Conservation (phyloP, 2,888 invertebrate genomes). For the Druceiella hillmani region DNA sequence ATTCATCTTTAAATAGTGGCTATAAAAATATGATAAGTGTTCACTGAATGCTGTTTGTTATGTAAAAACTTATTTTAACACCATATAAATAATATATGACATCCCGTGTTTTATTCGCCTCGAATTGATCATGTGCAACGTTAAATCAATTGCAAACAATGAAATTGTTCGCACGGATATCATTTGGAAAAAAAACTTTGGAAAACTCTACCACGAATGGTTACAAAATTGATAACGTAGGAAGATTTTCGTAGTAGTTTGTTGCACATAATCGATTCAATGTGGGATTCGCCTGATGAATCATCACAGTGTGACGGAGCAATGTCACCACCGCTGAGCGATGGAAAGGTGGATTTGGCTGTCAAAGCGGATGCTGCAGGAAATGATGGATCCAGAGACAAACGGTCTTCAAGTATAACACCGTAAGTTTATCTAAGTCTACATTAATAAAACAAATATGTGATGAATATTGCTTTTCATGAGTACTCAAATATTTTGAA, state of each 20-base stretch:
- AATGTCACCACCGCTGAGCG: conserved; percentile 34
- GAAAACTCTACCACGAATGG: conserved; percentile 30
- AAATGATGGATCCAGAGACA: no score
- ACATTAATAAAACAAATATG: no score
- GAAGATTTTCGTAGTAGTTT: conserved; percentile 55
- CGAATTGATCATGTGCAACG: conserved; percentile 57
- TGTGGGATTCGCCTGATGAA: conserved; percentile 56
- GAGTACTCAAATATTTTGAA: no score
- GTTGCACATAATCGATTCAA: conserved; percentile 58
- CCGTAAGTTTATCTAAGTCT: no score
- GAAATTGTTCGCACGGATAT: conserved; percentile 31
- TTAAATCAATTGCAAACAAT: conserved; percentile 27
- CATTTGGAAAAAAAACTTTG: conserved; percentile 30
- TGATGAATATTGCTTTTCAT: no score
- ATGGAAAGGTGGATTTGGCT: conserved; percentile 31
- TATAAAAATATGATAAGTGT: no score
- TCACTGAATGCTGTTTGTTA: no score
- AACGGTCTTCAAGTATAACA: no score
- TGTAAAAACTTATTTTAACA: conserved; percentile 40
- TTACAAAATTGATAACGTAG: conserved; percentile 33
- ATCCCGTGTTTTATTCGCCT: conserved; percentile 55
- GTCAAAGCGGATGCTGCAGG: no score
- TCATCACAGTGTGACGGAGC: conserved; percentile 50
- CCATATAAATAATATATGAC: conserved; percentile 53
- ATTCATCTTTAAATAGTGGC: no score